Evolutionary conservation across 2,888 invertebrate genomes (phyloP).

Genomic region (Lasioglossum marginatum): DNA sequence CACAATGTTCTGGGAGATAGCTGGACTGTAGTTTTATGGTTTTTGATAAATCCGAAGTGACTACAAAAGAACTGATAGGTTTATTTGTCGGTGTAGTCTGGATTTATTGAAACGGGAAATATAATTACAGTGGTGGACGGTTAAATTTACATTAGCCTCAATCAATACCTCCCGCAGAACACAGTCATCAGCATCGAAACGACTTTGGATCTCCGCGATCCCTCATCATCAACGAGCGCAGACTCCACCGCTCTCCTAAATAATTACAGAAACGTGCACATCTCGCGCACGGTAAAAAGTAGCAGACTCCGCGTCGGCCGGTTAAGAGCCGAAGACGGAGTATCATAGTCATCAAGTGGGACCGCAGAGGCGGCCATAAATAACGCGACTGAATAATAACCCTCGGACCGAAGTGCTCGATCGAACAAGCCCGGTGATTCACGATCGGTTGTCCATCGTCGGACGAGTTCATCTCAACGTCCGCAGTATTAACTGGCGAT

Average conservation of each 20-base stretch:
- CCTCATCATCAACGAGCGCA: not conserved
- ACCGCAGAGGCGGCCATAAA: constrained; percentile 13
- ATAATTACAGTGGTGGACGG: too few species aligned
- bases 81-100: too few species aligned
- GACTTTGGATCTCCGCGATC: not conserved
- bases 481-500: constrained; percentile 6
- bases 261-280: not conserved
- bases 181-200: not conserved
- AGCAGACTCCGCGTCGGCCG: not conserved
- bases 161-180: not conserved
- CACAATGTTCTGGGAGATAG: not conserved
- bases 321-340: constrained; percentile 7
- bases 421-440: constrained; percentile 9
- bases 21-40: not conserved
- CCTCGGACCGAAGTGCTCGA: not conserved
- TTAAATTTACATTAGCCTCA: not conserved
- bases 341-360: not conserved
- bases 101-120: too few species aligned
- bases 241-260: constrained; percentile 1
- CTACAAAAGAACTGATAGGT: not conserved
- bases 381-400: not conserved
- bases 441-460: not conserved
- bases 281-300: not conserved
- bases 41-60: not conserved
- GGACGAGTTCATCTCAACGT: not conserved